Percentiles rank a stretch among this genome's conserved stretches.
phyloP scores from a whole-genome alignment of 2,797 vertebrate species.

The Strix occidentalis region DNA sequence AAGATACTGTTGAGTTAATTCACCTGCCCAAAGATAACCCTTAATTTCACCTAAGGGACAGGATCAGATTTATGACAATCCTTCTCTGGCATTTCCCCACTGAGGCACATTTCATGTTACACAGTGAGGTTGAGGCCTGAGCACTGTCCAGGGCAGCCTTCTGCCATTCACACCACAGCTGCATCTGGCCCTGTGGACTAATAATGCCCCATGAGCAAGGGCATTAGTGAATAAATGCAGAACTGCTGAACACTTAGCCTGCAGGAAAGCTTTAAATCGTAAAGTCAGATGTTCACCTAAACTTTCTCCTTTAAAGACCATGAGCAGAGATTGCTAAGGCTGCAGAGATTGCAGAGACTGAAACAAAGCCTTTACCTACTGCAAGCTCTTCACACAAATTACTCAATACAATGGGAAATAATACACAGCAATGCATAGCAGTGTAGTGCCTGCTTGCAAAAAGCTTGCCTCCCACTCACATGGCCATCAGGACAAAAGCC shows the following conservation, averaged over 20 bases:
- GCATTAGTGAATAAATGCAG: not conserved
- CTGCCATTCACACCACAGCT: not conserved
- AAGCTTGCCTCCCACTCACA: not conserved
- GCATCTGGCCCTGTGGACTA: not conserved
- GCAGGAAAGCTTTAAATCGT: not conserved
- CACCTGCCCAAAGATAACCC: not conserved
- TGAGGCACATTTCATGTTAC: not conserved
- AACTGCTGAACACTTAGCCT: not conserved
- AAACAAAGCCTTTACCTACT: not conserved
- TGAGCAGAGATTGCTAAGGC: not conserved
- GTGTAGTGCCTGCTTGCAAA: not conserved
- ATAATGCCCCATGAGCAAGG: not conserved
- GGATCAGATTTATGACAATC: not conserved
- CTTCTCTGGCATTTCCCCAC: not conserved
- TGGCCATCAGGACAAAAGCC: not conserved
- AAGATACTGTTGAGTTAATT: not conserved
- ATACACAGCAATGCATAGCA: not conserved
- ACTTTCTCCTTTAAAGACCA: not conserved
- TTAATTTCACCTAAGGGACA: not conserved
- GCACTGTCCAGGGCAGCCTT: not conserved
- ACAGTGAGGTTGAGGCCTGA: not conserved
- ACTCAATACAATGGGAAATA: not conserved
- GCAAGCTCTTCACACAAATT: not conserved
- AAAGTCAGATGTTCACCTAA: not conserved
- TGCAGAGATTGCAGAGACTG: not conserved